Evolutionary conservation across 1,140 invertebrate species (phyloP).

Genomic region (Callitettix versicolor): DNA sequence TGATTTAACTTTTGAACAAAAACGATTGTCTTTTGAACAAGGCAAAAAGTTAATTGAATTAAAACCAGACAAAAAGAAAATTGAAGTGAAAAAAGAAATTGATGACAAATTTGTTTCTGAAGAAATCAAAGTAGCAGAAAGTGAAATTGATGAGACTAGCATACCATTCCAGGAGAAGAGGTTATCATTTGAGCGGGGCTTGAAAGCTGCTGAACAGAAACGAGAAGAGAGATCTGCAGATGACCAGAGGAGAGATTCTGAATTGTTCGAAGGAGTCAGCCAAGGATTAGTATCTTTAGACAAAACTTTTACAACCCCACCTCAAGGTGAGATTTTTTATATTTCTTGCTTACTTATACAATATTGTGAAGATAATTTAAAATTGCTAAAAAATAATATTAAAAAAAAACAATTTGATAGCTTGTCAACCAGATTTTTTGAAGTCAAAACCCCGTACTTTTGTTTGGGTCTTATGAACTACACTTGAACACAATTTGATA

Average conservation of each 20-base stretch:
- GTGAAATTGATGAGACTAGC: no score
- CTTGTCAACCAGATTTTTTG: no score
- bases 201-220: conserved; percentile 7
- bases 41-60: conserved; percentile 15
- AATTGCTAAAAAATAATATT: background rate
- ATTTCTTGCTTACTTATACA: background rate
- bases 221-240: conserved; percentile 13
- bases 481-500: background rate
- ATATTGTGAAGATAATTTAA: background rate
- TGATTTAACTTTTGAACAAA: conserved; percentile 25
- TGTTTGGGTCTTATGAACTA: no score
- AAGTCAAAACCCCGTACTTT: no score
- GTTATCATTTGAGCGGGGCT: conserved; percentile 33
- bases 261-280: conserved; percentile 35
- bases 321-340: conserved; percentile 11
- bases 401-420: no score
- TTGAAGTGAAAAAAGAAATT: conserved; percentile 2
- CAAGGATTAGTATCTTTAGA: conserved; percentile 32
- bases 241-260: conserved; percentile 29
- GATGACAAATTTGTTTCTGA: conserved; percentile 13
- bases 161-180: conserved; percentile 39
- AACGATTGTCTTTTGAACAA: conserved; percentile 27
- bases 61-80: conserved; percentile 9
- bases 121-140: conserved; percentile 12
- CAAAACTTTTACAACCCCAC: conserved; percentile 25